Base-by-base conservation (phyloP, 2,888 invertebrate species). In the Lithophane ornitopus region DNA sequence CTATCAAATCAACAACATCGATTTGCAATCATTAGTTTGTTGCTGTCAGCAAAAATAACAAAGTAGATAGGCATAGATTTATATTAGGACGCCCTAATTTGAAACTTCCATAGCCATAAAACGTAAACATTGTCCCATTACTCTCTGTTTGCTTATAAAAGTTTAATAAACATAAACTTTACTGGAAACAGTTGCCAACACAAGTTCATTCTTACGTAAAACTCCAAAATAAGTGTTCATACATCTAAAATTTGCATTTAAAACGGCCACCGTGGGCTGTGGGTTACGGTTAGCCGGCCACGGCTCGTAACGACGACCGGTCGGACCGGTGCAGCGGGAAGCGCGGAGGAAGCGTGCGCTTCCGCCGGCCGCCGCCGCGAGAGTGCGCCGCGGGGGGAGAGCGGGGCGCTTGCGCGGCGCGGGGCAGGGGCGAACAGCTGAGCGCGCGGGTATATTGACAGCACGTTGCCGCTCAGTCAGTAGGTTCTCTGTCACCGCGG, bases 401-500 rank as follows among this genome's bases (percentile, higher is more conserved):
- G 91, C 89, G 93, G 92, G 90, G 90, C 89, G 92, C 91, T 88
- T 87, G 91, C 92, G 94, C 92, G 93, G 90, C 90, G 90, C 92
- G 93, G 93, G 90, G 93, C 91, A 89, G 94, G 91, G 92, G 92
- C 91, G 94, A 97, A 97, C 97, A 97, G 97, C 97, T 97, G 97
- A 97, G 96, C 95, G 95, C 89, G 89, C 92, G 91, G 93, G 95
- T 96, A 97, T 97, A 97, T 97, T 97, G 97, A 96, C 96, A 96
- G 96, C 97, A 96, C 95, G 95, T 95, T 95, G 94, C 95, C 95
- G 90, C 89, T 91, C 91, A 91, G 96, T 96, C 97, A 97, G 97
- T 97, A 96, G 96, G 96, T 95, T 95, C 95, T 94, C 95, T 93
- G 95, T 92, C 93, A 91, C 84, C 93, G 93, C 94, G 94, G 94